Conservation (phyloP, 92 coral and sea anemone genomes). For the Diadumene lineata region DNA sequence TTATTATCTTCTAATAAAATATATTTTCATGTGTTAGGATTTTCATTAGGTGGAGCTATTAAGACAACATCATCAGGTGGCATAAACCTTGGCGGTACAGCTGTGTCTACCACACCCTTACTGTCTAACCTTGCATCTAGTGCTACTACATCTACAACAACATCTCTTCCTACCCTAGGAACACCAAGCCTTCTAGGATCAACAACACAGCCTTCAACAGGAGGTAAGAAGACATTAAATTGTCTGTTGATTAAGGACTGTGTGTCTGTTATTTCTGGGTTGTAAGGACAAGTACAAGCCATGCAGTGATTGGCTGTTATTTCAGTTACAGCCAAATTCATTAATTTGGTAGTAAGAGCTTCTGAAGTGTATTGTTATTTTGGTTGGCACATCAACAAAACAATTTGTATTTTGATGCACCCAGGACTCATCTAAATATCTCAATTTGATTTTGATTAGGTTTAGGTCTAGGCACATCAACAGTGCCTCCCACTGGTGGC, state of each 20-base stretch:
- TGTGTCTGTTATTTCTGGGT: no score
- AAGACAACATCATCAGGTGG: conserved; percentile 30
- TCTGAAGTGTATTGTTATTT: no score
- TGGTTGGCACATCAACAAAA: no score
- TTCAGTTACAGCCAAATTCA: no score
- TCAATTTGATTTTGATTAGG: no score
- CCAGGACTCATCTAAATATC: no score
- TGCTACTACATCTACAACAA: conserved; percentile 12
- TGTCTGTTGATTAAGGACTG: no score
- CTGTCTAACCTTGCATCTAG: conserved; percentile 12
- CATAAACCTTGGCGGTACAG: conserved; percentile 6
- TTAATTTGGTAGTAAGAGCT: no score
- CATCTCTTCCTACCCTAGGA: conserved; percentile 1
- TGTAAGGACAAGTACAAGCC: no score
- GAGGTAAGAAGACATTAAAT: conserved; percentile 16
- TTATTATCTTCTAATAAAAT: not conserved
- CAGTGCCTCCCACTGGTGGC: not conserved
- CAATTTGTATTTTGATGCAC: no score
- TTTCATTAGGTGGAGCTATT: conserved; percentile 12
- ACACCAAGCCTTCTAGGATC: conserved; percentile 7
- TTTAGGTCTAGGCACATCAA: not conserved
- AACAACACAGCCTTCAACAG: not conserved
- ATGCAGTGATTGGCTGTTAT: no score
- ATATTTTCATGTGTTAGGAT: not conserved
- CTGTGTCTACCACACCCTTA: conserved; percentile 13